phyloP scores from a whole-genome alignment of 2,797 vertebrate genomes.

The Macropodus opercularis region DNA sequence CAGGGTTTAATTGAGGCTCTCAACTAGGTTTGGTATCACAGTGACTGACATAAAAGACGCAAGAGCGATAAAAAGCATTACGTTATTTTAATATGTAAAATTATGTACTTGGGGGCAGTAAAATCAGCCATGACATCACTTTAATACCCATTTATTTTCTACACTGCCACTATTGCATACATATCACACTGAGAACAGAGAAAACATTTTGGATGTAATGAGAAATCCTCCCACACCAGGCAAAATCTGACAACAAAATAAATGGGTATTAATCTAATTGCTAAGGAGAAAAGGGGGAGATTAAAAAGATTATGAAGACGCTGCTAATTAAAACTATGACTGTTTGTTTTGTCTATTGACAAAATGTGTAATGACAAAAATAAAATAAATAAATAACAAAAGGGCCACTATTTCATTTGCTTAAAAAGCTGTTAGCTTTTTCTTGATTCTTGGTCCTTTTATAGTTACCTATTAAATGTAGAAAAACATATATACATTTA shows the following conservation, averaged over 20 bases:
- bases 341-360: conserved; percentile 27
- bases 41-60: conserved; percentile 13
- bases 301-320: conserved; percentile 37
- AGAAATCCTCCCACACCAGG: conserved; percentile 38
- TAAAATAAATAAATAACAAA: conserved; percentile 9
- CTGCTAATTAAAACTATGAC: conserved; percentile 37
- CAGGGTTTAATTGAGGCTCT: conserved; percentile 62
- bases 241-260: conserved; percentile 37
- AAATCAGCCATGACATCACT: conserved; percentile 15
- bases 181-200: neutral
- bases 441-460: too few species aligned
- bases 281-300: conserved; percentile 13
- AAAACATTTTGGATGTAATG: conserved; percentile 32
- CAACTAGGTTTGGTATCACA: conserved; percentile 54
- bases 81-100: conserved; percentile 26
- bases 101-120: conserved; percentile 7
- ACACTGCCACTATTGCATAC: conserved; percentile 7
- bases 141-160: conserved; percentile 7
- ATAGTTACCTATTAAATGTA: too few species aligned
- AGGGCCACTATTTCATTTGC: too few species aligned
- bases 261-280: conserved; percentile 27
- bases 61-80: conserved; percentile 16
- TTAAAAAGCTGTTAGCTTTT: too few species aligned
- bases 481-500: too few species aligned
- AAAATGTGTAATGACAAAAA: conserved; percentile 8